Evolutionary conservation across 2,797 vertebrate species (phyloP), one percentile per base, ranked within the genome.

Genomic region (Sebastes vulpes): DNA sequence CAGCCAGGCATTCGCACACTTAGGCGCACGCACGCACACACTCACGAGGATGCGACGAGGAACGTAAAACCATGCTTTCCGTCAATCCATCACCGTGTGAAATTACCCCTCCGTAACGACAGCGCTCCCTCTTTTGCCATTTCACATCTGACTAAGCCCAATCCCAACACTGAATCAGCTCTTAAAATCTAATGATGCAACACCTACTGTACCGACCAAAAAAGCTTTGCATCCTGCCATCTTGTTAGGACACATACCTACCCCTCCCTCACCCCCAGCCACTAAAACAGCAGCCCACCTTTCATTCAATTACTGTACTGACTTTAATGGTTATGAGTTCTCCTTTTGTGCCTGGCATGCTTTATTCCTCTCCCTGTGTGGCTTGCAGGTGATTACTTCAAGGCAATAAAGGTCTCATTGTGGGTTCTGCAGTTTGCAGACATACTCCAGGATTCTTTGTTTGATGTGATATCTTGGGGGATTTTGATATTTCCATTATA

Each of bases 261-360:
- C 25, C 67, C 81, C 42, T 29, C 70, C 32, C 46, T n/a, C 18
- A 0, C 63, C 79, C 12, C 28, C 70, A 21, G 79, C 74, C 84
- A 83, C 81, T 93, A 90, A 94, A 93, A 90, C 93, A 90, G 90
- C 89, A 83, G 71, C 77, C 84, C 66, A 82, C 85, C 90, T 88
- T 92, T 91, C 84, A 90, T 91, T 93, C 85, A 89, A 92, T 93
- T 93, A 89, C 89, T 82, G 58, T 78, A 84, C 81, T 80, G 89
- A 88, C 87, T 92, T 89, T 91, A 94, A 94, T 89, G 91, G 90
- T 87, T 90, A 92, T 90, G 78, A 85, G 81, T 89, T 90, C 91
- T 86, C 72, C 70, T 85, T 90, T 91, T 86, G 82, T 80, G 65
- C 69, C 84, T 73, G 77, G 52, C 78, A 66, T 76, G 79, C 81